Percentiles rank a stretch among this genome's conserved stretches.
Evolutionary conservation across 53 echinoderm and acorn worm genomes (phyloP).

Genomic region (Patiria pectinifera): DNA sequence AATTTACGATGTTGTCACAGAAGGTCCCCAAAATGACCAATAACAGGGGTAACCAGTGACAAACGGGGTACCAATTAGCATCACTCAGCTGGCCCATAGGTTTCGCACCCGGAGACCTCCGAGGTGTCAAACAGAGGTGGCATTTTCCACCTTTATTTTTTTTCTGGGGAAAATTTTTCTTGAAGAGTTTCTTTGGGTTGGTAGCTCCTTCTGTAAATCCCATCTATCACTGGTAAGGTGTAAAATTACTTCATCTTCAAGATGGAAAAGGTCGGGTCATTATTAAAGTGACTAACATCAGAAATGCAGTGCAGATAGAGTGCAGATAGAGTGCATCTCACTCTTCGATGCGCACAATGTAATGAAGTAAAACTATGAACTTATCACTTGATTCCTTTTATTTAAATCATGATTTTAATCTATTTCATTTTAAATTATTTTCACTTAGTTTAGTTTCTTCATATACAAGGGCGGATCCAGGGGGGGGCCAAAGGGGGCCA

Average conservation of each 20-base stretch:
- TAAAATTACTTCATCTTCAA: background rate
- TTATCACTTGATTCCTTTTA: too few relatives aligned
- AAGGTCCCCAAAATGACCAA: background rate
- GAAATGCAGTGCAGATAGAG: too few relatives aligned
- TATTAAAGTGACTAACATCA: too few relatives aligned
- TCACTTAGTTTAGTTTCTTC: too few relatives aligned
- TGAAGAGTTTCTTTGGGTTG: background rate
- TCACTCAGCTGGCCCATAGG: conserved; percentile 15
- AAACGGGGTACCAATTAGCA: conserved; percentile 19
- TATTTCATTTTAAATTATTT: too few relatives aligned
- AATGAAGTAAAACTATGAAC: too few relatives aligned
- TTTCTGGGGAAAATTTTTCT: background rate
- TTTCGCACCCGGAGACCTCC: background rate
- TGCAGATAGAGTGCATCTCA: too few relatives aligned
- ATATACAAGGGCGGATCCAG: too few relatives aligned
- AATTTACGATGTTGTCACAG: conserved; percentile 35
- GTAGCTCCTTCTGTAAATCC: background rate
- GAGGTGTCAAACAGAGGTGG: background rate
- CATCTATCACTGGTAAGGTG: background rate
- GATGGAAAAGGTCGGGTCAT: background rate
- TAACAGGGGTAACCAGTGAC: conserved; percentile 22
- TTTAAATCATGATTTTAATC: too few relatives aligned
- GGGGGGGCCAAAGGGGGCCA: too few relatives aligned
- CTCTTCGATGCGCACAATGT: too few relatives aligned
- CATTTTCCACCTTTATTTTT: background rate